Conservation (phyloP, 2,888 invertebrate species). For the Ormyrus labotus region DNA sequence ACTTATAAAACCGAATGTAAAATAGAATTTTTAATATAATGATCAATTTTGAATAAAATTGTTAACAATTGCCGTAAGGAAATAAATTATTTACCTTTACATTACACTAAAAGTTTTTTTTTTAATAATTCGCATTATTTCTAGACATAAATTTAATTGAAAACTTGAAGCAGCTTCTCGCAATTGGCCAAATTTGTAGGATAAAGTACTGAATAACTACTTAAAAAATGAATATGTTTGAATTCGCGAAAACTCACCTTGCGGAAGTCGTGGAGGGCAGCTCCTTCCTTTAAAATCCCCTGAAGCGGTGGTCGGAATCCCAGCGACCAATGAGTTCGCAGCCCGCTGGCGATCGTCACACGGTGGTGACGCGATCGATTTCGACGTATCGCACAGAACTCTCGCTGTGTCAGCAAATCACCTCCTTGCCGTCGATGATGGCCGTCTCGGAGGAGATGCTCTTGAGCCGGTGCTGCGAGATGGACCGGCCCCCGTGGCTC, state of each 20-base stretch:
- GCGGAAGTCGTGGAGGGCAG: neutral
- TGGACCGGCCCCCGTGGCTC: slow-evolving; percentile 84
- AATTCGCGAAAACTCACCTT: neutral
- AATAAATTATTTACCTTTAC: no score
- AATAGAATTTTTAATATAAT: no score
- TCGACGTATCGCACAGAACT: slow-evolving; percentile 95
- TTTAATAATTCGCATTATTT: no score
- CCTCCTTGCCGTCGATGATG: slow-evolving; percentile 90
- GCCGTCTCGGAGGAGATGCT: slow-evolving; percentile 90
- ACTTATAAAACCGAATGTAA: no score
- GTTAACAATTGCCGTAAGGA: no score
- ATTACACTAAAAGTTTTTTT: no score
- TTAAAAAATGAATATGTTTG: no score
- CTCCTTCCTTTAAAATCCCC: neutral
- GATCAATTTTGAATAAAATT: no score
- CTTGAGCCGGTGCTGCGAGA: slow-evolving; percentile 87
- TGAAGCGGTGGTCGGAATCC: neutral
- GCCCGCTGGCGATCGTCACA: slow-evolving; percentile 80
- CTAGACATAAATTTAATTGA: no score
- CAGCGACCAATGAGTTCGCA: neutral
- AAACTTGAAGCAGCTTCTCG: no score
- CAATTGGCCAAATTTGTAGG: no score
- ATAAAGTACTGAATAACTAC: no score
- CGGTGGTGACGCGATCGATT: slow-evolving; percentile 92
- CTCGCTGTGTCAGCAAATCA: slow-evolving; percentile 97